A percentile compares a stretch with the other conserved stretches of the same genome.
phyloP scores from a whole-genome alignment of 2,797 vertebrate genomes.

The Poeciliopsis paucimaculata region DNA sequence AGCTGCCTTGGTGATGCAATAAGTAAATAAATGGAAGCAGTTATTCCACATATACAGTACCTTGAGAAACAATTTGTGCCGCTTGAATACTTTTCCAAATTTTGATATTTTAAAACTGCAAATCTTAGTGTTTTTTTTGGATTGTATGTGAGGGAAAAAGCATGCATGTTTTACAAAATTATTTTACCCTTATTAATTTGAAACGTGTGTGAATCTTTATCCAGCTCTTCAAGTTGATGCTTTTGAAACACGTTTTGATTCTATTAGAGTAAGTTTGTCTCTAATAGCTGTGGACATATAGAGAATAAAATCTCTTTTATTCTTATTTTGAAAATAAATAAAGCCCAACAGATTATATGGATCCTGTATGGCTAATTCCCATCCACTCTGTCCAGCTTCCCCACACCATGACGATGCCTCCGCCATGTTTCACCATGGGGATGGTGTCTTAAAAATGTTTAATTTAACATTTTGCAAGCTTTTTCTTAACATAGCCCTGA shows the following conservation, averaged over 20 bases:
- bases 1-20: slow-evolving; percentile 33
- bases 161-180: background rate
- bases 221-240: background rate
- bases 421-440: background rate
- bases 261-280: background rate
- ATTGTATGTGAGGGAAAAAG: background rate
- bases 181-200: background rate
- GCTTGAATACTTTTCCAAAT: background rate
- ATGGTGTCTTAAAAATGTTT: background rate
- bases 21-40: slow-evolving; percentile 59
- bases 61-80: background rate
- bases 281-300: background rate
- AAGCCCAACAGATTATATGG: background rate
- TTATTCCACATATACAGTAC: slow-evolving; percentile 23
- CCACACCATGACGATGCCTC: background rate
- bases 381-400: background rate
- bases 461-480: background rate
- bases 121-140: background rate
- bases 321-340: background rate
- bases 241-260: background rate
- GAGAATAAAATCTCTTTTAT: background rate
- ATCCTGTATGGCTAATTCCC: background rate
- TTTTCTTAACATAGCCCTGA: too few relatives aligned
- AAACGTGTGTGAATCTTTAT: background rate
- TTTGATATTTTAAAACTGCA: background rate